Conservation (phyloP, 2,888 invertebrate species). For the Ormyrus pomaceus region DNA sequence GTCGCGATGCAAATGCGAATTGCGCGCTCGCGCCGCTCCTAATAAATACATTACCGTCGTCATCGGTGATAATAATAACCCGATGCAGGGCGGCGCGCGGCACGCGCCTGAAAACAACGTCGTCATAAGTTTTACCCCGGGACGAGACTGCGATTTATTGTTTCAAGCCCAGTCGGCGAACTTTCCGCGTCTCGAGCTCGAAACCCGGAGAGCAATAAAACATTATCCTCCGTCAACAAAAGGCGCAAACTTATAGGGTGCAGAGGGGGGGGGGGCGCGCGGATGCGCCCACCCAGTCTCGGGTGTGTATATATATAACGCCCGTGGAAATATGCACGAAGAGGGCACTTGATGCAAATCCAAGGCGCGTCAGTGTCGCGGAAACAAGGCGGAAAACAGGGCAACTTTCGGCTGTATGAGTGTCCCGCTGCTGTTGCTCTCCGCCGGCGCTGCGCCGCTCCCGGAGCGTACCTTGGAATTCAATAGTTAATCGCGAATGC, state of each 20-base stretch:
- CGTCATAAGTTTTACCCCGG: conserved; percentile 13
- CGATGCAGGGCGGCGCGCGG: too few relatives aligned
- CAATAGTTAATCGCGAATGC: conserved; percentile 59
- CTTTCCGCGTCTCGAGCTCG: neutral
- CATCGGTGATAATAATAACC: too few relatives aligned
- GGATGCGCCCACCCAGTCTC: too few relatives aligned
- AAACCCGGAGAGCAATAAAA: conserved; percentile 31
- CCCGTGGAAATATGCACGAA: conserved; percentile 21
- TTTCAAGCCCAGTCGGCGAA: neutral
- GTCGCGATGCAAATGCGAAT: too few relatives aligned
- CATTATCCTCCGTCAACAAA: conserved; percentile 11
- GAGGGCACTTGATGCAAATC: conserved; percentile 48
- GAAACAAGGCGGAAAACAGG: conserved; percentile 56
- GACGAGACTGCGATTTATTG: conserved; percentile 14
- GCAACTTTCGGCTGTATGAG: conserved; percentile 9
- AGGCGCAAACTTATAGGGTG: conserved; percentile 27
- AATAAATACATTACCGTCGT: too few relatives aligned
- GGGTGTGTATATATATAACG: conserved; percentile 1
- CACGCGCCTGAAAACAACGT: neutral
- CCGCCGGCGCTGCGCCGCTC: neutral
- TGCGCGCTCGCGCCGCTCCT: too few relatives aligned
- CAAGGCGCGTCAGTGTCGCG: conserved; percentile 38
- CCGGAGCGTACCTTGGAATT: conserved; percentile 50
- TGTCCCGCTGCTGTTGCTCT: neutral
- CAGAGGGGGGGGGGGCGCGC: neutral